These are phyloP conservation scores for Brachionus paranguensis DNA, from an alignment of 1,140 invertebrate species.

Conservation along the genomic window DNA sequence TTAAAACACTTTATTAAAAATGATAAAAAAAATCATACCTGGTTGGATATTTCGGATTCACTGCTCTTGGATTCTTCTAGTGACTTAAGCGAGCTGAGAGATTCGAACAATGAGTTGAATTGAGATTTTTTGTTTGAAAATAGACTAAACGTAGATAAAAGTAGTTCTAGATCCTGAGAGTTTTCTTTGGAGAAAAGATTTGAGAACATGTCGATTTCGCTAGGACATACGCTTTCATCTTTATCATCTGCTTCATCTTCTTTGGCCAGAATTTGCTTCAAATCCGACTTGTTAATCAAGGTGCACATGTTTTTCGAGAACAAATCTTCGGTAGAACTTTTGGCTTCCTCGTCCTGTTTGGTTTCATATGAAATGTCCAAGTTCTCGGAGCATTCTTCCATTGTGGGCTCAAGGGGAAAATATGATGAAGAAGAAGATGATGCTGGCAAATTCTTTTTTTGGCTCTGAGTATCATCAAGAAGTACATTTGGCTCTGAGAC, in stretches of 20 bases:
- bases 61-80: background rate
- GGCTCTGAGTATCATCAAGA: background rate
- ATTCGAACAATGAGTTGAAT: background rate
- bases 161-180: background rate
- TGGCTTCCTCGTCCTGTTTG: background rate
- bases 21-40: background rate
- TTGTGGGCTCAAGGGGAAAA: conserved; percentile 11
- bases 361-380: conserved; percentile 81
- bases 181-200: conserved; percentile 30
- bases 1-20: no score
- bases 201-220: conserved; percentile 13
- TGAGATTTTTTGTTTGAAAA: conserved; percentile 18
- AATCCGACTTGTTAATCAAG: conserved; percentile 2
- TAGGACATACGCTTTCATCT: background rate
- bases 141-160: background rate
- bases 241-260: background rate
- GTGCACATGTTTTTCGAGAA: conserved; percentile 8
- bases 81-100: background rate
- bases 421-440: conserved; percentile 41
- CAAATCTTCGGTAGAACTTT: conserved; percentile 7
- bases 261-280: background rate
- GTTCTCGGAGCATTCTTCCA: conserved; percentile 53
- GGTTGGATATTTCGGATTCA: background rate
- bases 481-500: conserved; percentile 27
- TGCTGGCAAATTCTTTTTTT: conserved; percentile 3